Evolutionary conservation across 2,113 vertebrate genomes (phyloP).

Genomic region (Edolisoma coerulescens): DNA sequence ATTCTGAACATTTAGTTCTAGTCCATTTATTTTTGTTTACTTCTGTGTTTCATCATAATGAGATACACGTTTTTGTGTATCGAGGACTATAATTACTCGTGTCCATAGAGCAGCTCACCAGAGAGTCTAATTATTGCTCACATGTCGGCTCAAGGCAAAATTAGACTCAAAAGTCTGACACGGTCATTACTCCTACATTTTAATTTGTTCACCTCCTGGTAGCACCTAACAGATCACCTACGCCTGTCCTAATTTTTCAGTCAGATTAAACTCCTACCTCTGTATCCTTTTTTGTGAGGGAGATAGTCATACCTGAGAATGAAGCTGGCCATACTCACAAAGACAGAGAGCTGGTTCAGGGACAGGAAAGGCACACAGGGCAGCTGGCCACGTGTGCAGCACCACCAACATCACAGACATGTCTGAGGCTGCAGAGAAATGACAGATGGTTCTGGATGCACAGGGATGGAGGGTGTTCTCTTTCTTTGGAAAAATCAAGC

Average conservation of each 20-base stretch:
- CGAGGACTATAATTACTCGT: not conserved
- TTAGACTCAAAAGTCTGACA: not conserved
- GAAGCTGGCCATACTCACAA: not conserved
- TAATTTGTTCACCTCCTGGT: not conserved
- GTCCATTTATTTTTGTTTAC: conserved; percentile 18
- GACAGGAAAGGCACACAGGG: not conserved
- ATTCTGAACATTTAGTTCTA: not conserved
- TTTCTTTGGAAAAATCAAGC: not conserved
- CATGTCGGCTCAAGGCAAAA: not conserved
- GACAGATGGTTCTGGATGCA: not conserved
- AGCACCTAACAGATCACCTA: not conserved
- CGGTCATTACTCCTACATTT: not conserved
- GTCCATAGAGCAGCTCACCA: not conserved
- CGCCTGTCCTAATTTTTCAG: not conserved
- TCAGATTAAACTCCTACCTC: not conserved
- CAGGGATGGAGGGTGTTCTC: not conserved
- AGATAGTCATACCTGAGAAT: not conserved
- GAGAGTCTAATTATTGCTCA: conserved; percentile 2
- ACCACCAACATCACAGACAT: not conserved
- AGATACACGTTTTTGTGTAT: not conserved
- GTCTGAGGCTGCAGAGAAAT: not conserved
- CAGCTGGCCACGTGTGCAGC: fast-evolving
- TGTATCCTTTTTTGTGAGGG: not conserved
- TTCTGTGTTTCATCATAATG: not conserved
- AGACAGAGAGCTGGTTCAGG: not conserved